Conservation (phyloP, 2,113 vertebrate genomes). For the Oophaga pumilio region DNA sequence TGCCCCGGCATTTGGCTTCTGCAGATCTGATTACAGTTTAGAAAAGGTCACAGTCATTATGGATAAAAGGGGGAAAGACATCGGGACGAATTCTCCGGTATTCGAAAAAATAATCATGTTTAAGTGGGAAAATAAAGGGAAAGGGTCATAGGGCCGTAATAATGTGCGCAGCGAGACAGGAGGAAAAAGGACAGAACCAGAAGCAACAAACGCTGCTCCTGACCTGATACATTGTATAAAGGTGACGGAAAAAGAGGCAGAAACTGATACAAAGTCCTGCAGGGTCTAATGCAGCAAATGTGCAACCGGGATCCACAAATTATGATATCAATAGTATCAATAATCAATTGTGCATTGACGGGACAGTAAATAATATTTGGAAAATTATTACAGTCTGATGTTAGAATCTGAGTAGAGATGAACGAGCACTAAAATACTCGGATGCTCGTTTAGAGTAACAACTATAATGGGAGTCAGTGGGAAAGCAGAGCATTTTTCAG, state of each 20-base stretch:
- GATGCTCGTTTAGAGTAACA: no score
- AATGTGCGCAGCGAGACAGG: neutral
- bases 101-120: constrained; percentile 3
- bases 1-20: constrained; percentile 17
- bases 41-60: constrained; percentile 25
- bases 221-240: neutral
- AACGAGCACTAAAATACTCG: no score
- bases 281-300: neutral
- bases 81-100: neutral
- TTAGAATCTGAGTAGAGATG: no score
- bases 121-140: neutral
- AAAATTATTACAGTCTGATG: no score
- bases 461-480: no score
- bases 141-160: neutral
- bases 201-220: neutral
- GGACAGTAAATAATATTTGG: no score
- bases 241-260: neutral
- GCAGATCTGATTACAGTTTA: constrained; percentile 19
- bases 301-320: no score
- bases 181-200: neutral
- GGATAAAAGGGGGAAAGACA: constrained; percentile 10
- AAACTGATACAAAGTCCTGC: neutral
- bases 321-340: neutral
- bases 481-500: no score
- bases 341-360: no score